A percentile compares a stretch with the other conserved stretches of the same genome.
phyloP scores from a whole-genome alignment of 1,140 invertebrate species.

The Drosophila nigromelanica region DNA sequence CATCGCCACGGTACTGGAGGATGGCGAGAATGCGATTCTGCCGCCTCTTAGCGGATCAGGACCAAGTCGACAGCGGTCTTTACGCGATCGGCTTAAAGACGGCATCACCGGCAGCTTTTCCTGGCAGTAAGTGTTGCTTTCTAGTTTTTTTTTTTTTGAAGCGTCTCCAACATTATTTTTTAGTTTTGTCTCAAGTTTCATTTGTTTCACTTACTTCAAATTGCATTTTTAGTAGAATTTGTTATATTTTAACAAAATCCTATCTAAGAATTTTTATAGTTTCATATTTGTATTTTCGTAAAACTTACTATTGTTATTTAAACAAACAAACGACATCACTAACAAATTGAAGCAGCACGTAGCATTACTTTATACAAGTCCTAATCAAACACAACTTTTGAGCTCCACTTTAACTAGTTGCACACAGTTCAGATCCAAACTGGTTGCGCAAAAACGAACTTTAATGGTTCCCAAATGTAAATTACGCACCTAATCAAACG shows the following conservation, averaged over 20 bases:
- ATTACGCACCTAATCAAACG: conserved; percentile 36
- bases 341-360: conserved; percentile 19
- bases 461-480: conserved; percentile 10
- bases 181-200: conserved; percentile 17
- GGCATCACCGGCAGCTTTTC: conserved; percentile 90
- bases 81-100: conserved; percentile 89
- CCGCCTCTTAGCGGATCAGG: conserved; percentile 85
- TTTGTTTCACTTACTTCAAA: conserved; percentile 8
- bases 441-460: neutral
- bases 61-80: conserved; percentile 86
- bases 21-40: conserved; percentile 72
- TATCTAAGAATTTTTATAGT: conserved; percentile 13
- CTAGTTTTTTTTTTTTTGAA: conserved; percentile 11
- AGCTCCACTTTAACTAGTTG: conserved; percentile 22
- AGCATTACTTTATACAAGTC: conserved; percentile 27
- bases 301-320: conserved; percentile 18
- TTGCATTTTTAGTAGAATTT: conserved; percentile 53
- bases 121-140: conserved; percentile 88
- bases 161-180: conserved; percentile 43
- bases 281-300: conserved; percentile 27
- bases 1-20: conserved; percentile 74
- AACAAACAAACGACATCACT: conserved; percentile 14
- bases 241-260: neutral
- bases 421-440: conserved; percentile 12
- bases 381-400: conserved; percentile 18